These are phyloP conservation scores for Rostratula benghalensis DNA, from an alignment of 2,113 vertebrate genomes.

Conservation along the genomic window DNA sequence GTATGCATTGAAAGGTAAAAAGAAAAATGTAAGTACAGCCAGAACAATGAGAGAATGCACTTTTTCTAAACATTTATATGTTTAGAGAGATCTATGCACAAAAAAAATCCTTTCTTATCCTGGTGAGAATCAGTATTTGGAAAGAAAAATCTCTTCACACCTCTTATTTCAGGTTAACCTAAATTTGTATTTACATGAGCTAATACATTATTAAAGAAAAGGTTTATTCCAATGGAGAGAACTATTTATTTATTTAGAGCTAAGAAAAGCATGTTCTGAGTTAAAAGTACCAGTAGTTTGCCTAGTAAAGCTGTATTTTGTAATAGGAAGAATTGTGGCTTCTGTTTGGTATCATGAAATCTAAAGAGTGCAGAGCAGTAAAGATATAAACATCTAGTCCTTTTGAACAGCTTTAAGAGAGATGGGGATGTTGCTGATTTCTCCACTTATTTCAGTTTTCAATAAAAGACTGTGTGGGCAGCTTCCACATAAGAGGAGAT, in stretches of 20 bases:
- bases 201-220: neutral
- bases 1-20: neutral
- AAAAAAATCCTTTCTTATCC: neutral
- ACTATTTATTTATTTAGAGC: neutral
- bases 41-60: neutral
- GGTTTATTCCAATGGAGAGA: neutral
- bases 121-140: neutral
- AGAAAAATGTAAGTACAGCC: neutral
- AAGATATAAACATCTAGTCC: neutral
- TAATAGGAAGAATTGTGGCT: neutral
- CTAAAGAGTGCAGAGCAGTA: neutral
- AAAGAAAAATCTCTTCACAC: neutral
- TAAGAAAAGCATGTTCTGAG: neutral
- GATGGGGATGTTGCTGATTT: neutral
- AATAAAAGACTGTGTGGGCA: neutral
- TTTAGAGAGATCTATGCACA: neutral
- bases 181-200: neutral
- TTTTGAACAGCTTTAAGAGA: neutral
- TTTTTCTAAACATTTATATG: neutral
- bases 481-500: neutral
- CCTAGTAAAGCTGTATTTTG: neutral
- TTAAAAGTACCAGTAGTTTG: neutral
- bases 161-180: neutral
- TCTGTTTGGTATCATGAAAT: neutral
- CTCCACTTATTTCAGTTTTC: neutral